Evolutionary conservation across 2,888 invertebrate species (phyloP).

Genomic region (Dione juno): DNA sequence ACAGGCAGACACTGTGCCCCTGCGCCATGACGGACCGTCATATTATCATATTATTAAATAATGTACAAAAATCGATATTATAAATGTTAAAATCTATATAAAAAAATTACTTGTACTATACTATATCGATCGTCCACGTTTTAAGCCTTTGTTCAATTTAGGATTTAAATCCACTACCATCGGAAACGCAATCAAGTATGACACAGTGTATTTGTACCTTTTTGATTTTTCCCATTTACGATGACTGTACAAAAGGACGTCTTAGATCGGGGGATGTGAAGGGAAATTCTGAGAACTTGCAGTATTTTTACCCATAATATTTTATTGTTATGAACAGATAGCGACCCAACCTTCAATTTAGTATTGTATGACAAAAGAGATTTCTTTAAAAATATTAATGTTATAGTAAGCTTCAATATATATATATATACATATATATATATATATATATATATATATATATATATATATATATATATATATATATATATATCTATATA

Average conservation of each 20-base stretch:
- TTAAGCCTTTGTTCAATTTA: neutral
- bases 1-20: too few relatives aligned
- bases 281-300: constrained; percentile 8
- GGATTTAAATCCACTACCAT: neutral
- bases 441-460: too few relatives aligned
- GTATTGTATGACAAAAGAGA: neutral
- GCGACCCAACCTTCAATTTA: constrained; percentile 14
- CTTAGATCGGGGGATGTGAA: neutral
- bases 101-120: too few relatives aligned
- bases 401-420: too few relatives aligned
- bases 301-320: constrained; percentile 23
- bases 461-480: too few relatives aligned
- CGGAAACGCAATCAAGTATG: neutral
- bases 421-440: neutral
- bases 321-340: constrained; percentile 25
- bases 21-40: too few relatives aligned
- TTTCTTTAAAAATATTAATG: neutral
- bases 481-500: neutral
- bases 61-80: too few relatives aligned
- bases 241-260: neutral
- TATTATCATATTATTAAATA: too few relatives aligned
- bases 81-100: too few relatives aligned
- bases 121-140: too few relatives aligned
- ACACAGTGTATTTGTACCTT: neutral
- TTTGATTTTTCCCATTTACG: constrained; percentile 3